A percentile compares a stretch with the other conserved stretches of the same genome.
Evolutionary conservation across 2,113 vertebrate species (phyloP).

Genomic region (Castor canadensis): DNA sequence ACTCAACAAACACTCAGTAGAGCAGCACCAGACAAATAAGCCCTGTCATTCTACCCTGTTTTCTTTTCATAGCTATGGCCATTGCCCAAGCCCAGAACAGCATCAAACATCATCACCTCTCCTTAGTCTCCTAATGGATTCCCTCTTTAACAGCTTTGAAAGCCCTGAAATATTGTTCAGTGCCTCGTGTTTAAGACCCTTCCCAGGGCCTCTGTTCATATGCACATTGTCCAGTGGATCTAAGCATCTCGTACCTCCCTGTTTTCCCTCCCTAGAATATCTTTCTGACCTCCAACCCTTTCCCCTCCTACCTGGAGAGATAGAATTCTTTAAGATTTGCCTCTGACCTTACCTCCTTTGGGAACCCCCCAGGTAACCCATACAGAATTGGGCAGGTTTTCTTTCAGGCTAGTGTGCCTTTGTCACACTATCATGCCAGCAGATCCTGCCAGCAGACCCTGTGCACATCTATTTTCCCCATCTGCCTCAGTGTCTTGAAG

Average conservation of each 20-base stretch:
- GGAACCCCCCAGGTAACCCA: not conserved
- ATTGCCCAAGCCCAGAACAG: not conserved
- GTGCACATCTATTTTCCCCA: not conserved
- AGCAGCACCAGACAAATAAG: not conserved
- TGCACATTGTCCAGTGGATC: not conserved
- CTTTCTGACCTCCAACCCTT: not conserved
- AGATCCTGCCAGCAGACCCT: too few relatives aligned
- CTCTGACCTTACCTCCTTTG: not conserved
- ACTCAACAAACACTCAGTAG: not conserved
- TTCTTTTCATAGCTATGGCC: not conserved
- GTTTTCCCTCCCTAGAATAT: not conserved
- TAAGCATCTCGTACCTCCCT: not conserved
- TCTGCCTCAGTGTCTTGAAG: not conserved
- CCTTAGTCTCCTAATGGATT: not conserved
- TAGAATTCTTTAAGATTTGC: not conserved
- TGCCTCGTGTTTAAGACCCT: not conserved
- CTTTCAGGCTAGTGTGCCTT: not conserved
- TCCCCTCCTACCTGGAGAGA: not conserved
- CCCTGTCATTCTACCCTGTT: not conserved
- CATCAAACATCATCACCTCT: not conserved
- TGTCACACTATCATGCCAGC: not conserved
- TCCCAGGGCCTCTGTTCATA: not conserved
- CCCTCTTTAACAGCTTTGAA: too few relatives aligned
- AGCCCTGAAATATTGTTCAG: accelerated
- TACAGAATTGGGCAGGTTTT: not conserved